Evolutionary conservation across 2,797 vertebrate genomes (phyloP).

Genomic region (Scomberomorus guttatus): DNA sequence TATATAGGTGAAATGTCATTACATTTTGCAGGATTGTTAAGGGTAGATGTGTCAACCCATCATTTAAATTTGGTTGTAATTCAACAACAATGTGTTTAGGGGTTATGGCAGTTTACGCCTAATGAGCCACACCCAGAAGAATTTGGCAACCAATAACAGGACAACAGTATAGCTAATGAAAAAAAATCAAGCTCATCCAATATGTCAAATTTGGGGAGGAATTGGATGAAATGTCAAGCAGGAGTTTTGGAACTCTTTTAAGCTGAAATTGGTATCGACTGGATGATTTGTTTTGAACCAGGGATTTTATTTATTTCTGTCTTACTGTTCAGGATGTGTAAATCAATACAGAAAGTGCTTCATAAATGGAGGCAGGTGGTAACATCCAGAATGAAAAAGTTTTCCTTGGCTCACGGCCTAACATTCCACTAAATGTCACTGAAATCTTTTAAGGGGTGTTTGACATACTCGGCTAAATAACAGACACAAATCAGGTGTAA

Average conservation of each 20-base stretch:
- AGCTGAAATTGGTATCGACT: too few species aligned
- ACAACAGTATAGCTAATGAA: neutral
- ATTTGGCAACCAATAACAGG: neutral
- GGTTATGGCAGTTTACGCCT: neutral
- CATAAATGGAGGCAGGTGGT: neutral
- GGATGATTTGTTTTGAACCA: too few species aligned
- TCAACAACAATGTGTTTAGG: neutral
- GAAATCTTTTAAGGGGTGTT: neutral
- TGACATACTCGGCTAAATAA: neutral
- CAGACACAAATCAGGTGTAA: neutral
- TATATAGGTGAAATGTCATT: constrained; percentile 7
- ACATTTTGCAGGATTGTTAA: neutral
- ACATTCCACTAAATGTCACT: neutral
- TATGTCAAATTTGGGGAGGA: neutral
- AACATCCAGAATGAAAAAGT: neutral
- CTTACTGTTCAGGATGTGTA: neutral
- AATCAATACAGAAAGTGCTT: neutral
- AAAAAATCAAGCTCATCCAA: neutral
- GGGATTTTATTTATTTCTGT: neutral
- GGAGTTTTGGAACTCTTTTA: too few species aligned
- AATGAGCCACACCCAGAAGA: neutral
- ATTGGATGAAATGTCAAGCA: too few species aligned
- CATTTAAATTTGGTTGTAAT: neutral
- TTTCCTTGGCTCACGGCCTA: neutral
- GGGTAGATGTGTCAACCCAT: neutral